phyloP scores from a whole-genome alignment of 2,113 vertebrate species.

The Athene noctua region DNA sequence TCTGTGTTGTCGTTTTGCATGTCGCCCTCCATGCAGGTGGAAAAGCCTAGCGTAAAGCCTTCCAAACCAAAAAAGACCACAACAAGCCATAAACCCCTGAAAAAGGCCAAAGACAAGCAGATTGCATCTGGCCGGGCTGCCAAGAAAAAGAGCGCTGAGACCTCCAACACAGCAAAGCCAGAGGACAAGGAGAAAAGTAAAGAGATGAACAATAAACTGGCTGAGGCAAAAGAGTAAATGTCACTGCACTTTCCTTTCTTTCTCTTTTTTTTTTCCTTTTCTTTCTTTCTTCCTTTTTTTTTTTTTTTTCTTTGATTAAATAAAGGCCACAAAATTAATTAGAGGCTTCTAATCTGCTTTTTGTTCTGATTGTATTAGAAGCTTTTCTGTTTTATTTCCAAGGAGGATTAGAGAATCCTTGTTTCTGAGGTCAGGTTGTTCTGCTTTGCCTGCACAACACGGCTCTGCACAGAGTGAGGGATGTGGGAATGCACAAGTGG shows the following conservation, averaged over 20 bases:
- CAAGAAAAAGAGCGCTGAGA: slow-evolving; percentile 87
- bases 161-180: slow-evolving; percentile 72
- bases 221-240: slow-evolving; percentile 99
- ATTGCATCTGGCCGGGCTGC: slow-evolving; percentile 76
- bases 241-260: slow-evolving; percentile 85
- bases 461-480: slow-evolving; percentile 31
- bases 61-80: slow-evolving; percentile 93
- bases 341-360: slow-evolving; percentile 80
- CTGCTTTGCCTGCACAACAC: slow-evolving; percentile 44
- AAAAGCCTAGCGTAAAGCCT: slow-evolving; percentile 85
- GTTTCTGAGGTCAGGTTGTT: slow-evolving; percentile 50
- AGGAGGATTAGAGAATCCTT: slow-evolving; percentile 63
- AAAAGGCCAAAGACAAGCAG: slow-evolving; percentile 98
- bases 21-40: slow-evolving; percentile 80
- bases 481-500: background rate
- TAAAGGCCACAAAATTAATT: slow-evolving; percentile 93
- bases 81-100: slow-evolving; percentile 84
- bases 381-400: slow-evolving; percentile 66
- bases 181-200: slow-evolving; percentile 96
- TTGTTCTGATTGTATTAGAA: slow-evolving; percentile 69
- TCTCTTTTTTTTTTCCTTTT: background rate
- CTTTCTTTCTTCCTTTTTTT: background rate
- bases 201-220: slow-evolving; percentile 99
- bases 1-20: slow-evolving; percentile 42
- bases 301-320: slow-evolving; percentile 46